A percentile compares a stretch with the other conserved stretches of the same genome.
Conservation (phyloP, 2,113 vertebrate species). For the Perca flavescens region DNA sequence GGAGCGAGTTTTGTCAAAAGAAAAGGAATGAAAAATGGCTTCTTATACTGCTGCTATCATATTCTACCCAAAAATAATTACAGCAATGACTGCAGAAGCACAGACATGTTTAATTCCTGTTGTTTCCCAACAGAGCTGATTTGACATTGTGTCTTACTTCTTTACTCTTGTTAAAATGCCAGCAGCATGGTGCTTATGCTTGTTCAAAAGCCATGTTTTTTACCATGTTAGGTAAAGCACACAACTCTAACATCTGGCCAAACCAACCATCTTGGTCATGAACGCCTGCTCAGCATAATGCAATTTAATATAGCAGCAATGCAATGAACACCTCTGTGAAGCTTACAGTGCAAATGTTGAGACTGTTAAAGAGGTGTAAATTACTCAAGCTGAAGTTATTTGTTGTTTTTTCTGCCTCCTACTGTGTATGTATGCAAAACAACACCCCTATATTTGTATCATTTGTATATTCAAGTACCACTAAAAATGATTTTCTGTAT, state of each 20-base stretch:
- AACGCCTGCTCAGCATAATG: constrained; percentile 25
- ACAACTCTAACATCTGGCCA: constrained; percentile 36
- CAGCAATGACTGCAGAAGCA: constrained; percentile 28
- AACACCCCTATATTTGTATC: neutral
- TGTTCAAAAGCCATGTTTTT: constrained; percentile 25
- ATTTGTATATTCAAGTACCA: neutral
- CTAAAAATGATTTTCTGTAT: neutral
- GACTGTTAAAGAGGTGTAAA: constrained; percentile 3
- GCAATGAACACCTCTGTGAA: neutral
- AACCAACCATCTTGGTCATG: neutral
- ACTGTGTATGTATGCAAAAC: neutral
- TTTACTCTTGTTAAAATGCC: constrained; percentile 18
- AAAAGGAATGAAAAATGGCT: constrained; percentile 6
- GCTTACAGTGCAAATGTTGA: neutral
- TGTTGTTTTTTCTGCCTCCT: neutral
- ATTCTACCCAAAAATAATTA: constrained; percentile 50
- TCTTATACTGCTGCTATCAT: constrained; percentile 40
- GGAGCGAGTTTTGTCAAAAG: constrained; percentile 41
- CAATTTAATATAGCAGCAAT: neutral
- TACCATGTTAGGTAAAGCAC: constrained; percentile 22
- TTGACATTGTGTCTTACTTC: constrained; percentile 21
- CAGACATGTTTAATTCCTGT: constrained; percentile 32
- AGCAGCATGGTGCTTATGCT: constrained; percentile 7
- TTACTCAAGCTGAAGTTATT: neutral
- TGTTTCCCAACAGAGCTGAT: constrained; percentile 37